Evolutionary conservation across 2,888 invertebrate species (phyloP), one percentile per base, ranked within the genome.

Genomic region (Andrena flavipes): DNA sequence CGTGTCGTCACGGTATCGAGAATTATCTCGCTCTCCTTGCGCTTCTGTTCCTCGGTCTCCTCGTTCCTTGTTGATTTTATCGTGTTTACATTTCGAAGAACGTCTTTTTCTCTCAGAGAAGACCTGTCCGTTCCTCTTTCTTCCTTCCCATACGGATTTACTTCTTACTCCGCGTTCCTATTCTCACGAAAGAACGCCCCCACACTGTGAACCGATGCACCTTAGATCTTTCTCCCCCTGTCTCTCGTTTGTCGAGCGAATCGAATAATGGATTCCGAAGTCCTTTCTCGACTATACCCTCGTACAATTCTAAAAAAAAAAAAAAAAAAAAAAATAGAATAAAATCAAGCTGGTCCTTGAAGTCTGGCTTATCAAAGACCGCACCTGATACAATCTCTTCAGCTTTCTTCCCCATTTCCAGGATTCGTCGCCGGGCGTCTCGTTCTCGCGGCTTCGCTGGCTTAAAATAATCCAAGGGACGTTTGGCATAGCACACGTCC

Each of bases 11-110:
- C 85, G 84, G 82, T 87, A 89, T 90, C 87, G 83, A 84, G 87
- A 91, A 91, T 91, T 90, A 90, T 90, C 87, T 89, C 86, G 72
- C 80, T 83, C 84, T 84, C 68, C 56, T 76, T 85, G 71, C 80
- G 69, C 76, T 62, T 73, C 73, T 49, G 59, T 71, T 64, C 64
- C 60, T 60, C 68, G 80, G 70, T 74, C 59, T 73, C 35, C 67
- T 60, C 62, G 69, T 20, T 60, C 74, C 87, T 87, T 91, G 91
- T 93, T 92, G 92, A 92, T 92, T 92, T 93, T 92, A 93, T 92
- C 92, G 89, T 90, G 89, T 92, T 91, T 91, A 90, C 88, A 86
- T 90, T 92, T 88, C 80, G 75, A 67, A 69, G 87, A 84, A 90
- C 84, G 68, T 87, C 80, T 76, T 84, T 63, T 80, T 68, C 76